phyloP scores from a whole-genome alignment of 2,113 vertebrate species.

The Myrmecophaga tridactyla region DNA sequence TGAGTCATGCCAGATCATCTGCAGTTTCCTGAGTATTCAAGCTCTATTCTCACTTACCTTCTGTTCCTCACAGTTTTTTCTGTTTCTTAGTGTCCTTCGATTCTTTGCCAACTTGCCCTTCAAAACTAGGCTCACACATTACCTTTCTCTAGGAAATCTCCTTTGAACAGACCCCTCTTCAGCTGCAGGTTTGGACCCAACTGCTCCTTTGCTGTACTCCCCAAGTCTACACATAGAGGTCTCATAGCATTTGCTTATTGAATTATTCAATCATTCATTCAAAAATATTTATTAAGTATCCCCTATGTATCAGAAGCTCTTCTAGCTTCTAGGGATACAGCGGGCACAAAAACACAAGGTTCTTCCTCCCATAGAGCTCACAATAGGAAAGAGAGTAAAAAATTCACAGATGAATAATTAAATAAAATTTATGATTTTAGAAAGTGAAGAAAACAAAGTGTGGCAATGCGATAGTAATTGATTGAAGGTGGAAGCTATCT shows the following conservation, averaged over 20 bases:
- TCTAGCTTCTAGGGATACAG: background rate
- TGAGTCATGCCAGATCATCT: background rate
- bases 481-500: background rate
- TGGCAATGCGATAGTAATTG: background rate
- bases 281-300: constrained; percentile 19
- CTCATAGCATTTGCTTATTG: background rate
- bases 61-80: background rate
- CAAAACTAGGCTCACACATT: background rate
- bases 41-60: background rate
- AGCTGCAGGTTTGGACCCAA: constrained; percentile 6
- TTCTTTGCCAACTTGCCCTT: background rate
- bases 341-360: background rate
- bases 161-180: background rate
- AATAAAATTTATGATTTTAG: background rate
- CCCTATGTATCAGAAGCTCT: background rate
- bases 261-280: background rate
- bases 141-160: background rate
- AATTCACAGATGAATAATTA: constrained; percentile 1
- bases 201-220: background rate
- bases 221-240: background rate
- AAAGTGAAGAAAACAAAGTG: background rate
- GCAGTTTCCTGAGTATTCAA: background rate
- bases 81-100: background rate
- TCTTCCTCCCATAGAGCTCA: background rate
- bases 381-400: background rate